Base-by-base conservation (phyloP, 2,888 invertebrate species). In the Archips crataeganus region DNA sequence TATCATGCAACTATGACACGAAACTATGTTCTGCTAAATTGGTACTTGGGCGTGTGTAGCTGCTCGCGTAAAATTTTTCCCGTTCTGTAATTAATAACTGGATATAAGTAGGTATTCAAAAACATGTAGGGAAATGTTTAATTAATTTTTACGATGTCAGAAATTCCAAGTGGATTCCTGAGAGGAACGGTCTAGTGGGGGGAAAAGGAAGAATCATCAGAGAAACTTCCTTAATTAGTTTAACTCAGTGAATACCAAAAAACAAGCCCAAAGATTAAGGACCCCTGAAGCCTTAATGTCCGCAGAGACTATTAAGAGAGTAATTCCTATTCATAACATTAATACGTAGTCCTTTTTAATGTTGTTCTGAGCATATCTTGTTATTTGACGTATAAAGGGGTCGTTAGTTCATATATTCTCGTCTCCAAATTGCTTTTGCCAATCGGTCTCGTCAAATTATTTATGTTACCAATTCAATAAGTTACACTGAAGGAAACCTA, bases 401-500 rank as follows among this genome's bases (percentile, higher is more conserved):
- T 57, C 57, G 32, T 57, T 57, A 57, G 57, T 11, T 57, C 2
- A 54, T 8, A 10, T 32, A 3, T 4, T 11, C 4, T 32, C 23
- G 0, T 23, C 32, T 57, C 3, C 32, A 57, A 57, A 62, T 62
- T 23, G 62, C 62, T 62, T 62, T 62, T 23, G 51, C 57, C 23
- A 15, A 54, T 23, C 11, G 57, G 57, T 57, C 23, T 57, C 10
- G 11, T 11, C 32, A 60, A 59, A 4, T 32, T 34, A 59, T 59
- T 59, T 13, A 60, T 60, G 60, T 60, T 36, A 36, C 36, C 10
- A n/a, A 36, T n/a, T n/a, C 13, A 59, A 32, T 34, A 23, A 23
- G 36, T 36, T 3, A 60, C 45, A 9, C 36, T 6, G 1, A 60
- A 36, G 13, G 0, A 60, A n/a, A 36, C 15, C 23, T 34, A 34